A percentile compares a stretch with the other conserved stretches of the same genome.
Conservation (phyloP, 2,888 invertebrate genomes). For the Aporophyla nigra region DNA sequence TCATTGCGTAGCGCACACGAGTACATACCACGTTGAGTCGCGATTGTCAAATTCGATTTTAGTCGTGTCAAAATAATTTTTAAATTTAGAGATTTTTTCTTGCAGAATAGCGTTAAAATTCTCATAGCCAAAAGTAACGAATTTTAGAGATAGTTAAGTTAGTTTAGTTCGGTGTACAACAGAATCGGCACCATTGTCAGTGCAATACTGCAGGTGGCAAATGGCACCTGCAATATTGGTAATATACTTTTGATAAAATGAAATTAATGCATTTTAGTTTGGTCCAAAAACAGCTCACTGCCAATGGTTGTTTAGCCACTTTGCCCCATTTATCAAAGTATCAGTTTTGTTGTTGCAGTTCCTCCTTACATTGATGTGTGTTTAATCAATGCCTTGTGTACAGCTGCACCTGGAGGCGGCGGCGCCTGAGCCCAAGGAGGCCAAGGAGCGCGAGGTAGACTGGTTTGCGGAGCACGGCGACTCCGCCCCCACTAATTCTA, state of each 20-base stretch:
- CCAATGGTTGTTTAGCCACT: not conserved
- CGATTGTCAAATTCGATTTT: no score
- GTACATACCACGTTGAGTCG: no score
- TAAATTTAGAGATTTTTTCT: no score
- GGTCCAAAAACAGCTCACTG: not conserved
- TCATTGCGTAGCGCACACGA: no score
- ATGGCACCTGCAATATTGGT: not conserved
- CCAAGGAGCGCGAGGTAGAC: conserved; percentile 95
- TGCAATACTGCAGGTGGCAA: not conserved
- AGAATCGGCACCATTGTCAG: no score
- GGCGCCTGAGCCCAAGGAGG: conserved; percentile 91
- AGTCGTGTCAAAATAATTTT: no score
- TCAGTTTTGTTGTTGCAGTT: not conserved
- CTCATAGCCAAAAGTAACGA: no score
- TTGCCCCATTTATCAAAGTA: not conserved
- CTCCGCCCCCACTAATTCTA: conserved; percentile 83
- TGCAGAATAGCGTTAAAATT: no score
- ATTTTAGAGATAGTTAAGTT: no score
- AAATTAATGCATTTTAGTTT: not conserved
- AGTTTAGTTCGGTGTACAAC: no score
- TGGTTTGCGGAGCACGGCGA: conserved; percentile 95
- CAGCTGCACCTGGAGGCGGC: conserved; percentile 94
- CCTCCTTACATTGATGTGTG: not conserved
- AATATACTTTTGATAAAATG: not conserved
- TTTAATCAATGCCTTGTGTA: conserved; percentile 31